These are phyloP conservation scores for Plagiodera versicolora DNA, from an alignment of 2,888 invertebrate species.

Conservation along the genomic window DNA sequence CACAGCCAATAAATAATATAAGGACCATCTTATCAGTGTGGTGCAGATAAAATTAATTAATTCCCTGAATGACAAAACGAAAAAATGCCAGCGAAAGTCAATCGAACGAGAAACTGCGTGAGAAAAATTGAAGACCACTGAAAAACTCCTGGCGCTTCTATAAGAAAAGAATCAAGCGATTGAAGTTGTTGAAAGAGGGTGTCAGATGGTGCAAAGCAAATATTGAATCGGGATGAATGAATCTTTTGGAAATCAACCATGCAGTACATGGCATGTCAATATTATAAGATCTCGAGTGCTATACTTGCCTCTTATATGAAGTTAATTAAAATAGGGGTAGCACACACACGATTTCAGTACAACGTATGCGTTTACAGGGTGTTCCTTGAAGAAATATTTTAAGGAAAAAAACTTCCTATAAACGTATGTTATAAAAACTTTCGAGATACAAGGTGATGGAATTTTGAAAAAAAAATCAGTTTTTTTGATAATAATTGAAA, in stretches of 20 bases:
- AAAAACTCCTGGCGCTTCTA: neutral
- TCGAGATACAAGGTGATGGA: no score
- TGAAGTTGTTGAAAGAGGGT: slow-evolving; percentile 8
- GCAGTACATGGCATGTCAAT: slow-evolving; percentile 47
- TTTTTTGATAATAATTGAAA: no score
- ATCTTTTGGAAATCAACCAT: slow-evolving; percentile 45
- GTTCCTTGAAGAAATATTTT: no score
- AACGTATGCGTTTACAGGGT: no score
- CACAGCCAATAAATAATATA: slow-evolving; percentile 19
- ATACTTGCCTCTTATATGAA: slow-evolving; percentile 34
- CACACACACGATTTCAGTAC: no score
- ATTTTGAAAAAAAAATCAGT: no score
- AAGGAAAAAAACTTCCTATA: no score
- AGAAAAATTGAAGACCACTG: neutral
- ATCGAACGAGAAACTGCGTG: no score
- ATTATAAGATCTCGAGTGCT: slow-evolving; percentile 51
- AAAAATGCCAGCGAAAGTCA: neutral
- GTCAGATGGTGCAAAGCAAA: slow-evolving; percentile 45
- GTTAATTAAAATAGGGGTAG: slow-evolving; percentile 40
- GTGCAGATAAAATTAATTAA: slow-evolving; percentile 20
- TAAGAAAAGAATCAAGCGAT: neutral
- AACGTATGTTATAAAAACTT: no score
- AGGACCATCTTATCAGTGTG: slow-evolving; percentile 17
- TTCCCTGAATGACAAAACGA: slow-evolving; percentile 2
- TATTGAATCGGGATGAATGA: slow-evolving; percentile 39